Evolutionary conservation across 2,797 vertebrate species (phyloP).

Genomic region (Trachurus trachurus): DNA sequence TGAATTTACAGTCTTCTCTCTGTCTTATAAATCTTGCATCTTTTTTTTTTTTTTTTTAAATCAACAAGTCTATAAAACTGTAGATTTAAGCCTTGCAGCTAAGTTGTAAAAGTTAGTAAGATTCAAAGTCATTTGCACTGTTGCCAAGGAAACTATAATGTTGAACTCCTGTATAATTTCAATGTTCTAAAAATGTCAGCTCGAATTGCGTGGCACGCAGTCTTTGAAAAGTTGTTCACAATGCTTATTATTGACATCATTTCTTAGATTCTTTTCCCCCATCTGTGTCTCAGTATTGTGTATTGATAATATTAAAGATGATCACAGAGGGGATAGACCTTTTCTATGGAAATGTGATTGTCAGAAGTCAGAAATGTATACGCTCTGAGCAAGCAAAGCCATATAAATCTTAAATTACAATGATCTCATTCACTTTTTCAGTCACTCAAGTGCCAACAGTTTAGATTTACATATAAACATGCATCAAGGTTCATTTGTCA

Average conservation of each 20-base stretch:
- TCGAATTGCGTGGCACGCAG: constrained; percentile 12
- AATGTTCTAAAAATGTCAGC: constrained; percentile 46
- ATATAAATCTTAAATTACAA: constrained; percentile 8
- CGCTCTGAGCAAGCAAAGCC: background rate
- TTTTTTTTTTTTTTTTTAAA: constrained; percentile 2
- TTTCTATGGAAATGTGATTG: background rate
- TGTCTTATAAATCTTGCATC: background rate
- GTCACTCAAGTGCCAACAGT: background rate
- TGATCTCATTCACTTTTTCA: background rate
- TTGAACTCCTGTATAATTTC: constrained; percentile 24
- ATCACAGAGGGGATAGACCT: background rate
- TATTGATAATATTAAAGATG: background rate
- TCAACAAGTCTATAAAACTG: constrained; percentile 1
- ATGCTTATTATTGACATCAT: background rate
- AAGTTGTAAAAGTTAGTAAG: constrained; percentile 30
- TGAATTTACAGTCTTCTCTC: background rate
- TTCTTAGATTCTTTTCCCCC: background rate
- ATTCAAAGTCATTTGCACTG: constrained; percentile 40
- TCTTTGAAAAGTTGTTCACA: constrained; percentile 10
- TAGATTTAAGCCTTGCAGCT: constrained; percentile 7
- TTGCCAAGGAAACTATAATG: constrained; percentile 66
- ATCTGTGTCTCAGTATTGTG: background rate
- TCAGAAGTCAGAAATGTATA: background rate
- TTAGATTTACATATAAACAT: background rate
- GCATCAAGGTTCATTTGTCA: background rate